Evolutionary conservation across 2,888 invertebrate species (phyloP).

Genomic region (Eupithecia exiguata): DNA sequence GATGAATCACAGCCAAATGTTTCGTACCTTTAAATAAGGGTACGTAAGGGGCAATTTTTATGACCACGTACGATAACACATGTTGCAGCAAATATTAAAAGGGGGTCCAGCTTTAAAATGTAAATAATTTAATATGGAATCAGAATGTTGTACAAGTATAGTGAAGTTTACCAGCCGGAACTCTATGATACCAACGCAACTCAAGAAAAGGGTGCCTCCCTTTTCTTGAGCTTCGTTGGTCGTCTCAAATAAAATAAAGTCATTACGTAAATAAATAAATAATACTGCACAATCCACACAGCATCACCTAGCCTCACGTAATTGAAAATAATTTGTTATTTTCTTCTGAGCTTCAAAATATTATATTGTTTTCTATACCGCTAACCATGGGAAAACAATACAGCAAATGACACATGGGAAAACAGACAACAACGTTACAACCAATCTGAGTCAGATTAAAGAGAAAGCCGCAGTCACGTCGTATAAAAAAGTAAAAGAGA

Average conservation of each 20-base stretch:
- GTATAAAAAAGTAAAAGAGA: too few relatives aligned
- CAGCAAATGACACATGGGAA: too few relatives aligned
- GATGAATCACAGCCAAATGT: conserved; percentile 25
- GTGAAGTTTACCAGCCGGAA: neutral
- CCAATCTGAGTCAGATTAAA: too few relatives aligned
- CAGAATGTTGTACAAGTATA: neutral
- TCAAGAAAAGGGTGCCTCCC: neutral
- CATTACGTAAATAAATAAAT: too few relatives aligned
- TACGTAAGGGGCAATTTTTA: conserved; percentile 10
- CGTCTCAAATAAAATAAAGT: neutral
- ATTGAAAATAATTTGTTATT: neutral
- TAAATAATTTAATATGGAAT: neutral
- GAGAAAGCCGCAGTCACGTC: too few relatives aligned
- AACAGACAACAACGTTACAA: too few relatives aligned
- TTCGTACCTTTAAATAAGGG: conserved; percentile 16
- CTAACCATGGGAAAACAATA: too few relatives aligned
- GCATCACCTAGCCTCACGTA: too few relatives aligned
- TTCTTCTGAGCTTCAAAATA: neutral
- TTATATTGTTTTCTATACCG: neutral
- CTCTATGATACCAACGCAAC: neutral
- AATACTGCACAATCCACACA: too few relatives aligned
- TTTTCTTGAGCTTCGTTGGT: too few relatives aligned
- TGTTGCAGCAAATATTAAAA: neutral
- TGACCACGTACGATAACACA: conserved; percentile 15
- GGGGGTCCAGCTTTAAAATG: neutral